Base-by-base conservation (phyloP, 92 coral and sea anemone genomes). In the Siderastrea siderea region DNA sequence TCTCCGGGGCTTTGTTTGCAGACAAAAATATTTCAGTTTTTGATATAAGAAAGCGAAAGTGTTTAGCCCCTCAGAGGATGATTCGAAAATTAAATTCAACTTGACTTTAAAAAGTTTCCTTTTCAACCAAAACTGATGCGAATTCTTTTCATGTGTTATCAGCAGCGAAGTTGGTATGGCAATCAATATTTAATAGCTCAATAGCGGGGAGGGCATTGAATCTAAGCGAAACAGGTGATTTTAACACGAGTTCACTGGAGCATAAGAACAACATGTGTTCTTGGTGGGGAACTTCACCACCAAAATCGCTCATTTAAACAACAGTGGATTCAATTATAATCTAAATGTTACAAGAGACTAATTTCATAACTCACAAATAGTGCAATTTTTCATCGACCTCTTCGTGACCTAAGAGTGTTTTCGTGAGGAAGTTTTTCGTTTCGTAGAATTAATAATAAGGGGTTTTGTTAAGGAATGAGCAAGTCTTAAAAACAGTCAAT, bases 81-180 rank as follows among this genome's bases (percentile, higher is more conserved):
- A 82, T 16, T 48, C 13, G 66, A 68, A 26, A 49, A 61, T 69
- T 5, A 50, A 68, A 52, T 12, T 50, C 16, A 16, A 53, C 43
- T n/a, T 68, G 55, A 51, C 68, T 4, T 47, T 1, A 19, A 62
- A 43, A 84, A 17, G 10, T 49, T 84, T 74, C 13, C 15, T 78
- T 54, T 87, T 74, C 85, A 48, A 17, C 15, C 49, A 71, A 68
- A 82, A 84, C 70, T 85, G 75, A 84, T 65, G 86, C 86, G 88
- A 91, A 93, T 93, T 93, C 95, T 91, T 88, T 93, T 84, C 92
- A 87, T 78, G 90, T 93, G 92, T 95, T 95, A 95, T 95, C 98
- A 95, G 94, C 87, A 49, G 64, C 68, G 64, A 68, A 84, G 92
- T 74, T 91, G 93, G 91, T 81, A 91, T 91, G 76, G 81, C 75